These are phyloP conservation scores for Cheirogaleus major DNA, from an alignment of 2,797 vertebrate genomes.

Conservation along the genomic window DNA sequence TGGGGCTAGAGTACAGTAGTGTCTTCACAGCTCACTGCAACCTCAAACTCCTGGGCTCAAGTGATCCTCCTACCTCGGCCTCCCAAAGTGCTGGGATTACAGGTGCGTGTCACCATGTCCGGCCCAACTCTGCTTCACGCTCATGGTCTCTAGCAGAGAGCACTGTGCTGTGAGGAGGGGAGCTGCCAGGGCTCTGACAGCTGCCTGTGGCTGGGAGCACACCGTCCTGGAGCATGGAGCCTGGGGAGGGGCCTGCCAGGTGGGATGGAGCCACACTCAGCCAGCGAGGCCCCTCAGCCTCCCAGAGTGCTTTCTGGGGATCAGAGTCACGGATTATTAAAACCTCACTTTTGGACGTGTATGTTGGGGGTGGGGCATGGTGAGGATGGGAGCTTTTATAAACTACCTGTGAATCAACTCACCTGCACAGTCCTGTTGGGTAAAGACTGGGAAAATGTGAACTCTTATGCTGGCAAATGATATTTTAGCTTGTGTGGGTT, in stretches of 20 bases:
- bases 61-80: neutral
- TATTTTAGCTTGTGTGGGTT: neutral
- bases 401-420: conserved; percentile 15
- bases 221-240: neutral
- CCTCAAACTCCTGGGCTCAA: neutral
- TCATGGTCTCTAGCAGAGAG: neutral
- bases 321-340: neutral
- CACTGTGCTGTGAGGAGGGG: neutral
- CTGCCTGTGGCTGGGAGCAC: neutral
- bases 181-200: neutral
- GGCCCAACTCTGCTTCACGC: neutral
- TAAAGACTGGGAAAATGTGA: conserved; percentile 1
- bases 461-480: neutral
- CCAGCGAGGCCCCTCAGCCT: conserved; percentile 38
- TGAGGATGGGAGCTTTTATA: neutral
- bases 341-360: conserved; percentile 28
- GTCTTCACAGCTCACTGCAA: neutral
- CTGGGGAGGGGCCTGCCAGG: neutral
- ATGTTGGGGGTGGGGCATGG: neutral
- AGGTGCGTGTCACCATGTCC: too few species aligned
- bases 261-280: neutral
- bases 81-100: neutral
- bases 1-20: neutral
- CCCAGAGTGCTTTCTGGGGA: neutral
- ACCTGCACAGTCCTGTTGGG: neutral